These are phyloP conservation scores for Cosmopolites sordidus DNA, from an alignment of 2,888 invertebrate species.

Conservation along the genomic window DNA sequence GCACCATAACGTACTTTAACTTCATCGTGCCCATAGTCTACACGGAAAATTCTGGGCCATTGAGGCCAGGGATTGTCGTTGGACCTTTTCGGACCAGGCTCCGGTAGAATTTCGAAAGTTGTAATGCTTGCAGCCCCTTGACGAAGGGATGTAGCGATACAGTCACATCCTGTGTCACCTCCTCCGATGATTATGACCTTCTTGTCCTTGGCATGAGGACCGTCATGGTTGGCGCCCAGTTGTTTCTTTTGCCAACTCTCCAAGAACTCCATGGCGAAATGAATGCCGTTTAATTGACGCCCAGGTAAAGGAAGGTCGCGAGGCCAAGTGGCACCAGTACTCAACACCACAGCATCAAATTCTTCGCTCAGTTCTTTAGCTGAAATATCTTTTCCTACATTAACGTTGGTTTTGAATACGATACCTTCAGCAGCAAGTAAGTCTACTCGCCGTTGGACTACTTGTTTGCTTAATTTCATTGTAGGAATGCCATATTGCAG, in stretches of 20 bases:
- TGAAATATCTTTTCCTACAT: slow-evolving; percentile 88
- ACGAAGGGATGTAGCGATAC: slow-evolving; percentile 93
- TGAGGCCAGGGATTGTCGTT: slow-evolving; percentile 98
- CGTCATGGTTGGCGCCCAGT: slow-evolving; percentile 57
- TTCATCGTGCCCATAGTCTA: slow-evolving; percentile 99
- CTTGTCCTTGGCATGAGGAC: slow-evolving; percentile 83
- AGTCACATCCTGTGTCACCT: slow-evolving; percentile 90
- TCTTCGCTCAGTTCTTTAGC: slow-evolving; percentile 64
- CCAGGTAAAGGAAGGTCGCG: slow-evolving; percentile 81
- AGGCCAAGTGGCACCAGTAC: slow-evolving; percentile 95
- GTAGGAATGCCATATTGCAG: slow-evolving; percentile 98
- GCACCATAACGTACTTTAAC: slow-evolving; percentile 80
- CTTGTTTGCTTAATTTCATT: slow-evolving; percentile 95
- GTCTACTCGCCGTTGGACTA: slow-evolving; percentile 83
- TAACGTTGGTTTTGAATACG: slow-evolving; percentile 79
- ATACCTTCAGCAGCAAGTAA: slow-evolving; percentile 83
- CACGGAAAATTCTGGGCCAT: slow-evolving; percentile 92
- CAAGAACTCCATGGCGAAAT: slow-evolving; percentile 97
- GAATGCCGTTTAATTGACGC: slow-evolving; percentile 85
- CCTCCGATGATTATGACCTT: slow-evolving; percentile 90
- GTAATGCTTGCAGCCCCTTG: slow-evolving; percentile 88
- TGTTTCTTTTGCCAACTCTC: slow-evolving; percentile 96
- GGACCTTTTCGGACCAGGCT: slow-evolving; percentile 76
- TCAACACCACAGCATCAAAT: slow-evolving; percentile 81
- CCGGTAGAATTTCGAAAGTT: slow-evolving; percentile 95